These are phyloP conservation scores for Apodemia zela DNA, from an alignment of 2,888 invertebrate species.

Conservation along the genomic window DNA sequence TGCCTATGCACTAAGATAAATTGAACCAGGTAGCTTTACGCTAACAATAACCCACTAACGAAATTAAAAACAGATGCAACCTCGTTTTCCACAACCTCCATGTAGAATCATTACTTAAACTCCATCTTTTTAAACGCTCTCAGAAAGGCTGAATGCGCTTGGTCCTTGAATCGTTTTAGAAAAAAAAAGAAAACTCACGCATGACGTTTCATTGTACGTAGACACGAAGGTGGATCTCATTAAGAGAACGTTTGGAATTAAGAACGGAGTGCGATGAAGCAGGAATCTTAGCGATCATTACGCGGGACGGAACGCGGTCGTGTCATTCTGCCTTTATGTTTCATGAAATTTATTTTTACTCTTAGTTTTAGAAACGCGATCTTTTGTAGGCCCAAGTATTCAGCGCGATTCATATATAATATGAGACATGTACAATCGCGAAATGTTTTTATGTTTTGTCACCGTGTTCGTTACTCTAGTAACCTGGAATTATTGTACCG, in stretches of 20 bases:
- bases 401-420: constrained; percentile 29
- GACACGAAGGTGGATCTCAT: constrained; percentile 76
- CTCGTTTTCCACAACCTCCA: constrained; percentile 41
- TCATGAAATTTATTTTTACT: constrained; percentile 38
- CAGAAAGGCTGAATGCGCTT: constrained; percentile 57
- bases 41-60: constrained; percentile 51
- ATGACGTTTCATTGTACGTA: constrained; percentile 70
- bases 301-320: constrained; percentile 52
- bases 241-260: constrained; percentile 67
- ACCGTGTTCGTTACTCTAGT: constrained; percentile 22
- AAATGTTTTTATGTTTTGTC: constrained; percentile 24
- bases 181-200: constrained; percentile 67
- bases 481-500: constrained; percentile 20
- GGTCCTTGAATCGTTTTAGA: constrained; percentile 55
- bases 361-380: constrained; percentile 36
- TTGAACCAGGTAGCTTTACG: constrained; percentile 35
- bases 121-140: constrained; percentile 67
- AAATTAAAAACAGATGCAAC: constrained; percentile 50
- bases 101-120: constrained; percentile 73
- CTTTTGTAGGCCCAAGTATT: constrained; percentile 36
- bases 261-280: constrained; percentile 69
- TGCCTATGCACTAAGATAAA: constrained; percentile 36
- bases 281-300: constrained; percentile 76
- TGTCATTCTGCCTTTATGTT: constrained; percentile 37
- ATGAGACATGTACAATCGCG: constrained; percentile 25